phyloP scores from a whole-genome alignment of 2,888 invertebrate genomes.

The Agrotis exclamationis region DNA sequence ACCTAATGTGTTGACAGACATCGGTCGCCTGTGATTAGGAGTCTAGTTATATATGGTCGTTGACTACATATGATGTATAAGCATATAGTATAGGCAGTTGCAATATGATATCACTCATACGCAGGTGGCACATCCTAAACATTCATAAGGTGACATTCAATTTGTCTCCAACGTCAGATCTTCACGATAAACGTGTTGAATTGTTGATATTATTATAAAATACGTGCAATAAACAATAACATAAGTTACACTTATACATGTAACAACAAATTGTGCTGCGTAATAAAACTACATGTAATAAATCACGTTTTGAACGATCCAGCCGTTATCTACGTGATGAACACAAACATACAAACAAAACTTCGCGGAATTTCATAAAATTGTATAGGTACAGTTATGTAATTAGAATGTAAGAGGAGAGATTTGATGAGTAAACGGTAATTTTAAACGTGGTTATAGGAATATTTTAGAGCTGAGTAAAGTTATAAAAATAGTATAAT shows the following conservation, averaged over 20 bases:
- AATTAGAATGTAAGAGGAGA: conserved; percentile 18
- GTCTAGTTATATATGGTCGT: too few species aligned
- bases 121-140: conserved; percentile 28
- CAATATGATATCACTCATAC: conserved; percentile 19
- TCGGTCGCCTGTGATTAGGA: too few species aligned
- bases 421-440: conserved; percentile 26
- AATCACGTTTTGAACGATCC: conserved; percentile 49
- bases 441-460: background rate
- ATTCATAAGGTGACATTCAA: conserved; percentile 37
- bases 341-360: conserved; percentile 55
- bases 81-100: too few species aligned
- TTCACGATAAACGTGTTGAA: conserved; percentile 51
- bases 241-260: conserved; percentile 35
- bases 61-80: too few species aligned
- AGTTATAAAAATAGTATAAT: background rate
- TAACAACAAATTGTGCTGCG: conserved; percentile 58
- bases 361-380: conserved; percentile 42
- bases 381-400: conserved; percentile 35
- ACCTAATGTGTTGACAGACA: too few species aligned
- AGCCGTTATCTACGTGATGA: conserved; percentile 62
- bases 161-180: conserved; percentile 26
- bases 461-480: background rate
- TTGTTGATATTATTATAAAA: conserved; percentile 38
- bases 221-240: conserved; percentile 65
- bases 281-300: conserved; percentile 37